Evolutionary conservation across 2,797 vertebrate genomes (phyloP), one percentile per base, ranked within the genome.

Genomic region (Bradypodion pumilum): DNA sequence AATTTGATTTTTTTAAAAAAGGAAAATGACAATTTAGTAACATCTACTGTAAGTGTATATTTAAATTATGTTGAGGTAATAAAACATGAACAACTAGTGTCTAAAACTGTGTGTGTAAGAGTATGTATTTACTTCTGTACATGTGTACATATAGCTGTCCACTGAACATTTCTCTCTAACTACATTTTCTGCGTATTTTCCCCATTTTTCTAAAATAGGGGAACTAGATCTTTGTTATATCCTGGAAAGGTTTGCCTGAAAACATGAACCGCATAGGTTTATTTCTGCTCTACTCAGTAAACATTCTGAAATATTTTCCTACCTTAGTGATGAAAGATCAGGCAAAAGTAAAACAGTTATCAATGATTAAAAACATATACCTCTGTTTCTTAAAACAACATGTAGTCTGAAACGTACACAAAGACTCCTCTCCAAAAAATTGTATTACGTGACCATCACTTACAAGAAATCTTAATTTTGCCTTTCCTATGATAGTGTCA

Each of bases 171-270:
- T 62, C 90, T 90, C 85, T 90, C 89, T 82, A 63, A 44, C 60
- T 84, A 83, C 19, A 82, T 77, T 89, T 90, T 82, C 76, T 73
- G 74, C 85, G 85, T 70, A 7, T 65, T 84, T 90, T 66, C 35
- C 90, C 69, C 35, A 1, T 0, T 84, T 89, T 68, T 90, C 75
- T 90, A 88, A 60, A 90, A 88, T 83, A 93, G 84, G 74, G 82
- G 74, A 84, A 65, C 89, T 84, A 56, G 82, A 87, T 86, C 90
- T 86, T 87, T 90, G 85, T 85, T 72, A 74, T 89, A 92, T 78
- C 87, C 85, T 19, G 91, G 87, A 91, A 93, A 89, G 90, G 90
- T 86, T 89, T 89, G 89, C 90, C 91, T 85, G 90, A 92, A 90
- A 93, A 84, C 66, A 78, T 74, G 80, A 90, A 81, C 74, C 88